A percentile compares a stretch with the other conserved stretches of the same genome.
Conservation (phyloP, 2,113 vertebrate genomes). For the Eptesicus fuscus region DNA sequence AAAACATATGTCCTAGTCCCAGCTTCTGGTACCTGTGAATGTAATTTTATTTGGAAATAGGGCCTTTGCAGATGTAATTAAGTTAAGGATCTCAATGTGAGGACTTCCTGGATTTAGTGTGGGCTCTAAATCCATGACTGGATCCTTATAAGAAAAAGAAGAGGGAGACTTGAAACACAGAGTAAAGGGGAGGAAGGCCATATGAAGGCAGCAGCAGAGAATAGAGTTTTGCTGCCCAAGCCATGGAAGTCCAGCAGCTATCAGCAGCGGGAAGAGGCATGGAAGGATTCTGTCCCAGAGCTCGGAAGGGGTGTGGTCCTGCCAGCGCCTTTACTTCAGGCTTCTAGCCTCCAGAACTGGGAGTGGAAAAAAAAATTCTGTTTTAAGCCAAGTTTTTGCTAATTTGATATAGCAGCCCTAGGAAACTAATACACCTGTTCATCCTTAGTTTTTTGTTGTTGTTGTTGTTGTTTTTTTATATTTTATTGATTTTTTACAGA, state of each 20-base stretch:
- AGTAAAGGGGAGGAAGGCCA: background rate
- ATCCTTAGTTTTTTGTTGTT: background rate
- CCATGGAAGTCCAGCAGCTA: background rate
- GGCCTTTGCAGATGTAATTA: background rate
- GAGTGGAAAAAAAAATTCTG: background rate
- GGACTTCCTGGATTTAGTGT: background rate
- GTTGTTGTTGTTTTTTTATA: no score
- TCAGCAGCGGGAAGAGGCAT: background rate
- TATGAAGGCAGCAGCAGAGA: background rate
- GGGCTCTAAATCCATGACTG: background rate
- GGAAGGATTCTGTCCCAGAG: background rate
- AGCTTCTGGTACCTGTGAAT: background rate
- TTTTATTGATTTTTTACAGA: no score
- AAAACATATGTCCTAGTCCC: background rate
- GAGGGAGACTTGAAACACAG: background rate
- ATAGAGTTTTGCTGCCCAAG: background rate
- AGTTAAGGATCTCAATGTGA: background rate
- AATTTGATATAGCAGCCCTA: background rate
- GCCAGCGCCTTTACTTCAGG: background rate
- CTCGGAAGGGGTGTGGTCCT: background rate
- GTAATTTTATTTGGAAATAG: background rate
- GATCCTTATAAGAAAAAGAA: background rate
- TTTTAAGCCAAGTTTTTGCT: background rate
- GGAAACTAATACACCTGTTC: background rate
- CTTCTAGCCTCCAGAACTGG: background rate